Conservation (phyloP, 2,888 invertebrate species). For the Orthosia gothica region DNA sequence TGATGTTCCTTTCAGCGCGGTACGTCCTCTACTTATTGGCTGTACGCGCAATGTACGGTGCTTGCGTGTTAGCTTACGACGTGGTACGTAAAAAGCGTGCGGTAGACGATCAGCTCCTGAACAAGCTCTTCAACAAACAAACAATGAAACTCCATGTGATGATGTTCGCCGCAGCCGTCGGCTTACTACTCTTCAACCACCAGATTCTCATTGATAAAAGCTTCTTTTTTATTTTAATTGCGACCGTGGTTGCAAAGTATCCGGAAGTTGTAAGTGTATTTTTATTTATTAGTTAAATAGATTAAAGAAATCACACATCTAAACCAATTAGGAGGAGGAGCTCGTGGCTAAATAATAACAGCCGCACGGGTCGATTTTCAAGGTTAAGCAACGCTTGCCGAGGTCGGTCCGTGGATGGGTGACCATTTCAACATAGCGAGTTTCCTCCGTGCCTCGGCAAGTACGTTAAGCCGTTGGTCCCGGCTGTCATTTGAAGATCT, state of each 20-base stretch:
- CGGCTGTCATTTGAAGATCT: too few species aligned
- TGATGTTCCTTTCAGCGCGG: constrained; percentile 76
- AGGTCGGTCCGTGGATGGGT: too few species aligned
- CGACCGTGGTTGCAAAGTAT: constrained; percentile 73
- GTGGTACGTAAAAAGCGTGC: constrained; percentile 41
- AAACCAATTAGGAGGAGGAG: too few species aligned
- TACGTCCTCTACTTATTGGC: constrained; percentile 76
- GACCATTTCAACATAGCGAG: too few species aligned
- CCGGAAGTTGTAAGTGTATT: constrained; percentile 75
- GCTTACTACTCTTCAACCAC: constrained; percentile 64
- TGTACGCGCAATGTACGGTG: constrained; percentile 68
- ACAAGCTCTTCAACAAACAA: constrained; percentile 53
- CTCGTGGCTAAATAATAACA: too few species aligned
- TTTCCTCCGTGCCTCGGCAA: too few species aligned
- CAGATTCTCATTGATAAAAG: constrained; percentile 71
- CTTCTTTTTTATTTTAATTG: constrained; percentile 74
- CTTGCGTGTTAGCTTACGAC: constrained; percentile 55
- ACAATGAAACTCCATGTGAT: constrained; percentile 46
- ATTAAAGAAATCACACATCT: too few species aligned
- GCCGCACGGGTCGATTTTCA: too few species aligned
- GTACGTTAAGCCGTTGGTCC: too few species aligned
- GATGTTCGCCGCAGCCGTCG: constrained; percentile 57
- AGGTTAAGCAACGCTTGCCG: too few species aligned
- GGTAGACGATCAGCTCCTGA: constrained; percentile 44
- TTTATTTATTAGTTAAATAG: too few species aligned